Percentiles rank a stretch among this genome's conserved stretches.
These are phyloP conservation scores for Ooceraea biroi DNA, from an alignment of 1,140 invertebrate species.

Conservation along the genomic window DNA sequence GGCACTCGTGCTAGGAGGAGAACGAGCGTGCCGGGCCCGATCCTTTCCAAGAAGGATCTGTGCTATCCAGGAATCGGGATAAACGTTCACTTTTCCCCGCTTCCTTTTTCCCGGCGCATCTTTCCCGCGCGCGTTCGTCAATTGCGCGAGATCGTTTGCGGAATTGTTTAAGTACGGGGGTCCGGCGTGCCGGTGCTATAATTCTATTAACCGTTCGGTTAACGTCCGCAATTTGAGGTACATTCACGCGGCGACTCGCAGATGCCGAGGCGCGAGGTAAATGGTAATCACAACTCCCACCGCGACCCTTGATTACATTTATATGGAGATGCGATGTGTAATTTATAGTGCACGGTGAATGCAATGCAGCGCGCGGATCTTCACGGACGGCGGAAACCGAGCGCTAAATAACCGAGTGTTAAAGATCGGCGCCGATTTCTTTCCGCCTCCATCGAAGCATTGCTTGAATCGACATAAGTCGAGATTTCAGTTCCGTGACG, in stretches of 20 bases:
- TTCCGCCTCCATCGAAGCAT: too few relatives aligned
- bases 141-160: slow-evolving; percentile 32
- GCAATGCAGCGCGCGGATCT: neutral
- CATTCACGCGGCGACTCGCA: neutral
- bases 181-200: neutral
- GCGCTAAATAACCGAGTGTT: neutral
- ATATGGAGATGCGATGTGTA: neutral
- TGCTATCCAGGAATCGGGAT: slow-evolving; percentile 68
- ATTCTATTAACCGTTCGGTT: neutral
- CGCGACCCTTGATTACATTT: neutral
- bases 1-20: slow-evolving; percentile 35
- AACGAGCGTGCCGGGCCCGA: slow-evolving; percentile 46
- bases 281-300: neutral
- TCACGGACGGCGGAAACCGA: neutral
- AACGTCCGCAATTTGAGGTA: neutral
- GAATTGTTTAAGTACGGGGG: slow-evolving; percentile 26
- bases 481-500: slow-evolving; percentile 68
- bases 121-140: slow-evolving; percentile 48
- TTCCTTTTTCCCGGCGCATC: slow-evolving; percentile 26
- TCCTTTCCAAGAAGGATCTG: slow-evolving; percentile 72
- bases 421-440: neutral
- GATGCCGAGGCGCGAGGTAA: neutral
- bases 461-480: slow-evolving; percentile 55
- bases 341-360: neutral
- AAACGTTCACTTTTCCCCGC: slow-evolving; percentile 72